A percentile compares a stretch with the other conserved stretches of the same genome.
These are phyloP conservation scores for Drosophila hamatofila DNA, from an alignment of 2,888 invertebrate species.

Conservation along the genomic window DNA sequence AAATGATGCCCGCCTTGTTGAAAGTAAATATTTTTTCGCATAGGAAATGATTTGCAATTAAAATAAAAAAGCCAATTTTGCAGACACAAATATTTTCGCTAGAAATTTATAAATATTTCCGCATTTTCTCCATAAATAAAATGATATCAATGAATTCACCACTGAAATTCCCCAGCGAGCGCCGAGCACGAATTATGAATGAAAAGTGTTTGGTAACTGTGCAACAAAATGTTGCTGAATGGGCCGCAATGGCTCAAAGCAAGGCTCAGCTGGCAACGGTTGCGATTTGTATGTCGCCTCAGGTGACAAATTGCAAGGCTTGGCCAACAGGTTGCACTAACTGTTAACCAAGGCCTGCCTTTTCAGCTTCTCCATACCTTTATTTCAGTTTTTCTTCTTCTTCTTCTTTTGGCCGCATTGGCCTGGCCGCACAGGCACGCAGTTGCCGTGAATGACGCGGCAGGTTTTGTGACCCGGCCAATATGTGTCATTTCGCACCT, in stretches of 20 bases:
- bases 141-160: slow-evolving; percentile 27
- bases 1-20: slow-evolving; percentile 35
- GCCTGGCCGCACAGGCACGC: slow-evolving; percentile 50
- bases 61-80: slow-evolving; percentile 10
- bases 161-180: slow-evolving; percentile 44
- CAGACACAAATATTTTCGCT: slow-evolving; percentile 67
- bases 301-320: slow-evolving; percentile 74
- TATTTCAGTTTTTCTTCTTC: background rate
- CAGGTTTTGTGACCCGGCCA: slow-evolving; percentile 63
- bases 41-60: slow-evolving; percentile 70
- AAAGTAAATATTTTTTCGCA: slow-evolving; percentile 45
- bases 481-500: slow-evolving; percentile 79
- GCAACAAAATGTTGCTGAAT: slow-evolving; percentile 43
- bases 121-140: slow-evolving; percentile 24
- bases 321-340: slow-evolving; percentile 52
- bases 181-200: slow-evolving; percentile 41
- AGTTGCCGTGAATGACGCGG: slow-evolving; percentile 69
- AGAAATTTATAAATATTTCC: slow-evolving; percentile 66
- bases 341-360: slow-evolving; percentile 27
- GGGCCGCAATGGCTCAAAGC: slow-evolving; percentile 47
- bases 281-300: slow-evolving; percentile 74
- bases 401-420: background rate
- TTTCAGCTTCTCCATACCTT: slow-evolving; percentile 12
- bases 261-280: slow-evolving; percentile 65
- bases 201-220: slow-evolving; percentile 55